phyloP scores from a whole-genome alignment of 2,888 invertebrate genomes.

The Pachydiplax longipennis region DNA sequence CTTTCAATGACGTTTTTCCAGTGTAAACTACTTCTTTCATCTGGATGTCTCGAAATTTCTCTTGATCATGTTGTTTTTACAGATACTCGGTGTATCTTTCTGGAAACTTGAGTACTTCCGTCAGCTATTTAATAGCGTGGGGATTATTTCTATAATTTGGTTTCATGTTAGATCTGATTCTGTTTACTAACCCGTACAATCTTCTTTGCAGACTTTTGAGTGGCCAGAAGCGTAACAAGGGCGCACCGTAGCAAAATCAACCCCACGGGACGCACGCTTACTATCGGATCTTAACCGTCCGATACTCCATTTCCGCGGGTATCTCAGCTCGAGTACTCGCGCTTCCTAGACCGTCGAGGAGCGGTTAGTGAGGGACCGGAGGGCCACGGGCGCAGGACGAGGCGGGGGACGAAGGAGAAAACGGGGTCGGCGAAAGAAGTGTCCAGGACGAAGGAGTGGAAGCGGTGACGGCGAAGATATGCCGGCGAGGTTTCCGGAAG shows the following conservation, averaged over 20 bases:
- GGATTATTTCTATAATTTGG: no score
- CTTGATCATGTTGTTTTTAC: no score
- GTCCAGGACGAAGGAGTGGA: constrained; percentile 31
- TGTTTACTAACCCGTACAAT: no score
- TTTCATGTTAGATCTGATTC: no score
- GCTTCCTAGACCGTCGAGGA: not conserved
- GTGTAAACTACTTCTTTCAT: no score
- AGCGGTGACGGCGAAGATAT: constrained; percentile 59
- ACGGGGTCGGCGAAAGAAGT: constrained; percentile 34
- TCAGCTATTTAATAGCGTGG: no score
- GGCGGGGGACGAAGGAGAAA: constrained; percentile 29
- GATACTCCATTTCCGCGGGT: not conserved
- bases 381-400: constrained; percentile 37
- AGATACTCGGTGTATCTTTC: no score
- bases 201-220: not conserved
- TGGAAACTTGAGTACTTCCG: no score
- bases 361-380: not conserved
- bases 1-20: no score
- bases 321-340: not conserved
- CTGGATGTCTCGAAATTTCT: no score
- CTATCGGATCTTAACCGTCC: not conserved
- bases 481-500: constrained; percentile 73
- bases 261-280: not conserved
- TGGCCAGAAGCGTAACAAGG: not conserved
- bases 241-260: not conserved